Percentiles rank a stretch among this genome's conserved stretches.
Evolutionary conservation across 2,888 invertebrate species (phyloP).

Genomic region (Agriopis marginaria): DNA sequence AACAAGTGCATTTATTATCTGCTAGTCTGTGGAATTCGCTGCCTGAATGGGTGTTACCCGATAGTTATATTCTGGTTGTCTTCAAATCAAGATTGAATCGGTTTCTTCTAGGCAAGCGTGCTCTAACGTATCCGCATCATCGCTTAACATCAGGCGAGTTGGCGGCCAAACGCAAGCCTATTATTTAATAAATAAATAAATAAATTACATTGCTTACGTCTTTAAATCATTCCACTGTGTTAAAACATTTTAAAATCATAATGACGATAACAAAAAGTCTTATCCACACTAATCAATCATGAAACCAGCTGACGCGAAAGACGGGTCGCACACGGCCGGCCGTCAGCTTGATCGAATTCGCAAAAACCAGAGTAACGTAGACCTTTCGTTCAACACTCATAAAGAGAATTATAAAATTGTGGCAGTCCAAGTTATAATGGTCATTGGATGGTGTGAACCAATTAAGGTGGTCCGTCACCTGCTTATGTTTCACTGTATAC

Average conservation of each 20-base stretch:
- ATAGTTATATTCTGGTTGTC: too few relatives aligned
- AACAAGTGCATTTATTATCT: too few relatives aligned
- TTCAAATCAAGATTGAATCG: too few relatives aligned
- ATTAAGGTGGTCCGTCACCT: conserved; percentile 26
- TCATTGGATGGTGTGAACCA: conserved; percentile 25
- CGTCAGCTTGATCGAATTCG: conserved; percentile 47
- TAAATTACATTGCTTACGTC: too few relatives aligned
- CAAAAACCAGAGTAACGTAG: conserved; percentile 33
- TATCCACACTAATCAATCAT: conserved; percentile 45
- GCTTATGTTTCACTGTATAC: conserved; percentile 25
- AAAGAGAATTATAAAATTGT: conserved; percentile 12
- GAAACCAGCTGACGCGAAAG: conserved; percentile 46
- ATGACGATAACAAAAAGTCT: conserved; percentile 7
- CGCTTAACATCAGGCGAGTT: too few relatives aligned
- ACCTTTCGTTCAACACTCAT: conserved; percentile 16
- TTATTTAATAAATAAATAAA: too few relatives aligned
- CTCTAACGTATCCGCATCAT: too few relatives aligned
- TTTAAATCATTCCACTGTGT: too few relatives aligned
- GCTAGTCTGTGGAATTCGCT: too few relatives aligned
- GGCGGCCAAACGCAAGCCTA: too few relatives aligned
- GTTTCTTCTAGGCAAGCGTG: too few relatives aligned
- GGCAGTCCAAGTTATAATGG: conserved; percentile 21
- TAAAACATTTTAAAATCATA: neutral
- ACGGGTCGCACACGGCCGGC: conserved; percentile 37
- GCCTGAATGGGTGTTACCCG: too few relatives aligned